Conservation (phyloP, 2,888 invertebrate species). For the Aphidius colemani region DNA sequence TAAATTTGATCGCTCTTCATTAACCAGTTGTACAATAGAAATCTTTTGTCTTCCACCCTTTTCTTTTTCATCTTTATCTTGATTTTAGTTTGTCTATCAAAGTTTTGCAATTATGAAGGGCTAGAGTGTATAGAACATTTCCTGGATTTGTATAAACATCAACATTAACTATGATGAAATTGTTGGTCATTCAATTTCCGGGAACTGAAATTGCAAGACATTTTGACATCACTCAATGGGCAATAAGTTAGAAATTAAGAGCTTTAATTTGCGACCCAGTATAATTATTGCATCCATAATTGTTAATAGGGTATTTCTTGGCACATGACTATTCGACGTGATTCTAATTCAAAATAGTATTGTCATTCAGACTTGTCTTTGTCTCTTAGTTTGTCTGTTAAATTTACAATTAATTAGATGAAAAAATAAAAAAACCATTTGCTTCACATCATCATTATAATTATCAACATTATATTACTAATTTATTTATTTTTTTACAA, state of each 20-base stretch:
- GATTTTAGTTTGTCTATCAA: conserved; percentile 29
- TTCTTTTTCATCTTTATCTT: background rate
- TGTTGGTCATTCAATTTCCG: conserved; percentile 21
- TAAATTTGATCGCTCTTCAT: no score
- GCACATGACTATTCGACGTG: no score
- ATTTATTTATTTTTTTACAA: no score
- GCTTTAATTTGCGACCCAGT: background rate
- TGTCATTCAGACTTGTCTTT: background rate
- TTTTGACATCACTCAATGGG: conserved; percentile 3
- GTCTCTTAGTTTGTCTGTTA: no score
- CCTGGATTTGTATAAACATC: conserved; percentile 1
- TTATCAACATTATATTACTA: no score
- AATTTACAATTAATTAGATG: no score
- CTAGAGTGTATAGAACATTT: background rate
- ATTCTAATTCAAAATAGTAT: background rate
- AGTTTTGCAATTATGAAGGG: conserved; percentile 36
- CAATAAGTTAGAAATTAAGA: background rate
- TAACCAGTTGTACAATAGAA: background rate
- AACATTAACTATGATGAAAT: conserved; percentile 18
- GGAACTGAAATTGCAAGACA: conserved; percentile 12
- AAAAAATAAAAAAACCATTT: no score
- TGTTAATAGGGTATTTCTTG: conserved; percentile 24
- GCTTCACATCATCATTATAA: no score
- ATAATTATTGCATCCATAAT: conserved; percentile 33
- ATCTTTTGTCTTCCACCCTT: conserved; percentile 8